Conservation (phyloP, 2,888 invertebrate species). For the Rotaria socialis region DNA sequence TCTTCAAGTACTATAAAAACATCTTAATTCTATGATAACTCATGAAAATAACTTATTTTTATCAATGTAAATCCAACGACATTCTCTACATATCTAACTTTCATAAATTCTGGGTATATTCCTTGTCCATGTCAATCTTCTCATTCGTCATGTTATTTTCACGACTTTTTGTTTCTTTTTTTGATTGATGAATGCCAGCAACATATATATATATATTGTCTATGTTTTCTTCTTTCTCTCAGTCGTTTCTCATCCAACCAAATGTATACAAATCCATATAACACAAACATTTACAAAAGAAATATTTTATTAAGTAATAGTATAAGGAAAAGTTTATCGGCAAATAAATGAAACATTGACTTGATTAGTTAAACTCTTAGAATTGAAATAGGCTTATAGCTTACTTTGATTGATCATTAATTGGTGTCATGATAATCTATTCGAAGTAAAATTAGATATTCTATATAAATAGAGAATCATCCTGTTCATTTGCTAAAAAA, state of each 20-base stretch:
- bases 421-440: too few species aligned
- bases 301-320: neutral
- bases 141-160: slow-evolving; percentile 29
- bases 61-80: neutral
- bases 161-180: neutral
- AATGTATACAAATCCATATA: neutral
- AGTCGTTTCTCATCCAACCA: neutral
- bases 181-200: slow-evolving; percentile 29
- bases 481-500: too few species aligned
- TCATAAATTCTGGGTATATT: neutral
- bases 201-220: neutral
- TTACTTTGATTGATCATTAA: too few species aligned
- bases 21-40: too few species aligned
- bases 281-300: neutral
- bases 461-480: too few species aligned
- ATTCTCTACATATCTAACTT: neutral
- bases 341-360: too few species aligned
- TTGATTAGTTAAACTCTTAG: too few species aligned
- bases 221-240: neutral
- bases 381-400: too few species aligned
- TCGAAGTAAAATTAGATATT: too few species aligned
- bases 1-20: too few species aligned
- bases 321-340: too few species aligned
- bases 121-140: neutral
- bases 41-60: too few species aligned